Percentiles rank a stretch among this genome's conserved stretches.
Conservation (phyloP, 2,113 vertebrate species). For the Laterallus jamaicensis region DNA sequence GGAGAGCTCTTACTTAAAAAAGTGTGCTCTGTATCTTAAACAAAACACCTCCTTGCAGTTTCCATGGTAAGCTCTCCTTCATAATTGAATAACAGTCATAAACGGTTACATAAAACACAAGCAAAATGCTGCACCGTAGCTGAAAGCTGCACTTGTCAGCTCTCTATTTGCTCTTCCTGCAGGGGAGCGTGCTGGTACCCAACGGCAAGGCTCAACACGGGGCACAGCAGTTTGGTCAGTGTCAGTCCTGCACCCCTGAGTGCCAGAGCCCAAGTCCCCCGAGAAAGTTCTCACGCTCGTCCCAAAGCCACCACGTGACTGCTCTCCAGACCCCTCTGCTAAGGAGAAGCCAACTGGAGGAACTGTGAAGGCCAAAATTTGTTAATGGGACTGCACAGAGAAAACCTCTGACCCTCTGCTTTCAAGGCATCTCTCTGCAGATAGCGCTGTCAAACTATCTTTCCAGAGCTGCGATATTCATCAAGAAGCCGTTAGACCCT, state of each 20-base stretch:
- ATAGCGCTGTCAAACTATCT: neutral
- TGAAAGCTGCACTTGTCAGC: slow-evolving; percentile 15
- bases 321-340: neutral
- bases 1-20: neutral
- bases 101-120: neutral
- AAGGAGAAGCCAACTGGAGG: neutral
- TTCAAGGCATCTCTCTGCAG: neutral
- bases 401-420: neutral
- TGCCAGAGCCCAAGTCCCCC: accelerated
- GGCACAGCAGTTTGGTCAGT: neutral
- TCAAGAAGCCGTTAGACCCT: neutral
- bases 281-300: neutral
- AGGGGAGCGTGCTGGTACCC: neutral
- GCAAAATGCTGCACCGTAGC: neutral
- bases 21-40: neutral
- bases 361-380: neutral
- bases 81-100: neutral
- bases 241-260: neutral
- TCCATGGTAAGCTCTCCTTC: slow-evolving; percentile 58
- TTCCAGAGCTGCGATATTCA: neutral
- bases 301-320: accelerated
- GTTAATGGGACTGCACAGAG: neutral
- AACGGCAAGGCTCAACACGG: neutral
- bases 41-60: slow-evolving; percentile 11
- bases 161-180: neutral